Evolutionary conservation across 2,797 vertebrate species (phyloP), one percentile per base, ranked within the genome.

Genomic region (Aphelocoma californica): DNA sequence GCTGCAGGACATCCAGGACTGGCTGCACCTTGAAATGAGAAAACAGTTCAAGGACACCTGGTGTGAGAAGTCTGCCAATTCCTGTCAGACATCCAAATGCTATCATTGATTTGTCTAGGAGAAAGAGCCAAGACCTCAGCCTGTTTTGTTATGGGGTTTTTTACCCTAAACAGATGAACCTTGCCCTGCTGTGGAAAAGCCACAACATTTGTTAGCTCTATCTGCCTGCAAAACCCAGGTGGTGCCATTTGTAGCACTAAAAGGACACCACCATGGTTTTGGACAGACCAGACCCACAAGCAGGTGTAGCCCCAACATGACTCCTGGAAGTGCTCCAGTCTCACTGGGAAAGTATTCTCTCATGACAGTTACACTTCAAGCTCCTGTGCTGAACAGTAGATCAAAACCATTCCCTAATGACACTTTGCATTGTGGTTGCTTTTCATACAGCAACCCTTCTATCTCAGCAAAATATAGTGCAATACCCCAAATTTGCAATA

Each of bases 231-330:
- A 69, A 86, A 40, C 18, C 31, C 14, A 3, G 3, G 12, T 31
- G 58, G 53, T 61, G 51, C 24, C 60, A 8, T 24, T 73, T 21
- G 47, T 32, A 65, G n/a, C 42, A 47, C 9, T 62, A 26, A 44
- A 83, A 86, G 42, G n/a, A 69, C 28, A 79, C 2, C 44, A 47
- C 13, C 32, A 53, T 0, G 2, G 28, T 36, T 25, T 64, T 45
- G 66, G 56, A 54, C 36, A 73, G 40, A 73, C 26, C 14, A 3
- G 82, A 81, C 12, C 32, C 9, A 3, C 17, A 71, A 81, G 14
- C 20, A 40, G 0, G 0, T 7, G 26, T 10, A 56, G 58, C 24
- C 58, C 32, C 66, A 84, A 0, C 16, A 58, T 14, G 19, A 10
- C 34, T 83, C 32, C 70, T 88, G 77, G 36, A 90, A 81, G n/a